These are phyloP conservation scores for Syngnathus floridae DNA, from an alignment of 2,113 vertebrate species.

Conservation along the genomic window DNA sequence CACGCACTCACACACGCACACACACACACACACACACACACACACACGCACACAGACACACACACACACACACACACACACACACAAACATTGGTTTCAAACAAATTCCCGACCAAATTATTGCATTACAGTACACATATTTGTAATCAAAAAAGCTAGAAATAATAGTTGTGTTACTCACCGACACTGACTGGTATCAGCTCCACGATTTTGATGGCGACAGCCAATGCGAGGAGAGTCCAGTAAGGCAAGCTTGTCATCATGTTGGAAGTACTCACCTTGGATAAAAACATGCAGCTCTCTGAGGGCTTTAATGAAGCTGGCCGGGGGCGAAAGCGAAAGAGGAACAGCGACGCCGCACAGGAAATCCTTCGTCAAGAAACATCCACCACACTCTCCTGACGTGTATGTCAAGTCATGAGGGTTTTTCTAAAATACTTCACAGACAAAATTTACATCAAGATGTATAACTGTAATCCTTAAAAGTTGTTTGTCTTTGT, in stretches of 20 bases:
- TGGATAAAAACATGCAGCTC: not conserved
- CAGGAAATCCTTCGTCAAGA: conserved; percentile 4
- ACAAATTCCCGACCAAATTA: not conserved
- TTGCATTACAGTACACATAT: not conserved
- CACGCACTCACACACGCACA: too few relatives aligned
- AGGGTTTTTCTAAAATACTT: not conserved
- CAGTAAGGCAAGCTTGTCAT: not conserved
- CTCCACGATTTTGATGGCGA: not conserved
- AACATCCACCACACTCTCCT: conserved; percentile 1
- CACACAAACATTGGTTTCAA: not conserved
- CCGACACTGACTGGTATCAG: not conserved
- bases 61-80: not conserved
- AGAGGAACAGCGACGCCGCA: conserved; percentile 28
- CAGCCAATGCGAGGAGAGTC: not conserved
- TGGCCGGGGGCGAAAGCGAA: conserved; percentile 14
- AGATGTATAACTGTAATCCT: not conserved
- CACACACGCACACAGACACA: not conserved
- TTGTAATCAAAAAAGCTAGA: not conserved
- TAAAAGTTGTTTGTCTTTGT: too few relatives aligned
- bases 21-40: too few relatives aligned
- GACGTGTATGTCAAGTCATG: not conserved
- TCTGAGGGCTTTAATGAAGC: conserved; percentile 12
- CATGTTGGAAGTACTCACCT: not conserved
- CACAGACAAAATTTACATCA: not conserved
- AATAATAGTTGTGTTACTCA: not conserved